A percentile compares a stretch with the other conserved stretches of the same genome.
These are phyloP conservation scores for Benthosema pterotum DNA, from an alignment of 2,797 vertebrate genomes.

Conservation along the genomic window DNA sequence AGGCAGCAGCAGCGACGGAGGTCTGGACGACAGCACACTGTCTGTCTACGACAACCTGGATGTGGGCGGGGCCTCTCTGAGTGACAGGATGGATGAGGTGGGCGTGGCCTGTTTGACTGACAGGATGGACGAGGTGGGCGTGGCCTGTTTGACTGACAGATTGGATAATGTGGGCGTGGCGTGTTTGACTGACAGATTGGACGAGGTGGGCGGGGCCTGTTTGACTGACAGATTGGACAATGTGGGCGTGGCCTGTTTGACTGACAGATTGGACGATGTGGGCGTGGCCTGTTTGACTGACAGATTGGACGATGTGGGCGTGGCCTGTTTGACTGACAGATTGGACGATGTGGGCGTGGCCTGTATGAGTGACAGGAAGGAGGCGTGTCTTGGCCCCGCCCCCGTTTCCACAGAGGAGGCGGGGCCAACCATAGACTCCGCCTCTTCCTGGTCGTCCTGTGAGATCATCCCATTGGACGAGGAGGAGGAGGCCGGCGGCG, in stretches of 20 bases:
- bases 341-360: slow-evolving; percentile 28
- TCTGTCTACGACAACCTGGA: slow-evolving; percentile 81
- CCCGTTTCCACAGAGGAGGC: slow-evolving; percentile 23
- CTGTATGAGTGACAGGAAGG: slow-evolving; percentile 11
- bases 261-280: too few species aligned
- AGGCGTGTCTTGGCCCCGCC: background rate
- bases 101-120: background rate
- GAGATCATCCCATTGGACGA: slow-evolving; percentile 72
- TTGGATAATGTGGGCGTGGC: slow-evolving; percentile 9
- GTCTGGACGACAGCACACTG: slow-evolving; percentile 70
- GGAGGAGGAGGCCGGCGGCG: slow-evolving; percentile 1
- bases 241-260: background rate
- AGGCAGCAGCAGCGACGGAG: slow-evolving; percentile 66
- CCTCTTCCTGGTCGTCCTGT: slow-evolving; percentile 78
- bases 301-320: slow-evolving; percentile 11
- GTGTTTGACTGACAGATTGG: too few species aligned
- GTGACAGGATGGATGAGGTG: slow-evolving; percentile 15
- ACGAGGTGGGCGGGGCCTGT: slow-evolving; percentile 32
- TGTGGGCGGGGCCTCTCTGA: slow-evolving; percentile 10
- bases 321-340: too few species aligned
- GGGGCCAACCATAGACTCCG: slow-evolving; percentile 49
- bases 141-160: slow-evolving; percentile 6
- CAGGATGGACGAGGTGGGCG: slow-evolving; percentile 28
- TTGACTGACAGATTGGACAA: slow-evolving; percentile 10
- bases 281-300: slow-evolving; percentile 14